phyloP scores from a whole-genome alignment of 2,888 invertebrate genomes.

The Latheticus oryzae region DNA sequence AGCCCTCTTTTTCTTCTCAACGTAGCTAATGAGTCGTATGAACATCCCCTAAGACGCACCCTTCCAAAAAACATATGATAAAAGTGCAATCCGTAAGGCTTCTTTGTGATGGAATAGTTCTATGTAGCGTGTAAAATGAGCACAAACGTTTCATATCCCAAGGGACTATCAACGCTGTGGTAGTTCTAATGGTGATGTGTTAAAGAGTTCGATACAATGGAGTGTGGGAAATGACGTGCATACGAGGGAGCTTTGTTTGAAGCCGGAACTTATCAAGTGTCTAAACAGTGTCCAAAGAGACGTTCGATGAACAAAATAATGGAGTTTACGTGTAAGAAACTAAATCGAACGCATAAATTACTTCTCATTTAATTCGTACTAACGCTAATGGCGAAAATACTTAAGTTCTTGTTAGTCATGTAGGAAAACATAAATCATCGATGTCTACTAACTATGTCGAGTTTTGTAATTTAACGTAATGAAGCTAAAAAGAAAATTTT shows the following conservation, averaged over 20 bases:
- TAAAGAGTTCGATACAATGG: constrained; percentile 33
- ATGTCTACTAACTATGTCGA: too few species aligned
- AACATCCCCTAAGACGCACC: constrained; percentile 36
- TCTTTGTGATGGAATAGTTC: constrained; percentile 26
- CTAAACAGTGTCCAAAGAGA: constrained; percentile 24
- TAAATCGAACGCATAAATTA: constrained; percentile 23
- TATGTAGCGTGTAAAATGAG: constrained; percentile 32
- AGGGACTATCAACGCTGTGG: constrained; percentile 20
- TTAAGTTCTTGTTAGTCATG: too few species aligned
- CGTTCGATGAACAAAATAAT: constrained; percentile 15
- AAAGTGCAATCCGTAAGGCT: constrained; percentile 32
- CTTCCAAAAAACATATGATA: constrained; percentile 36
- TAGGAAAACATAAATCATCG: too few species aligned
- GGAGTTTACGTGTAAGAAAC: constrained; percentile 30
- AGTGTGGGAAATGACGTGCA: constrained; percentile 29
- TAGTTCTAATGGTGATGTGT: constrained; percentile 33
- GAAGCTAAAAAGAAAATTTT: too few species aligned
- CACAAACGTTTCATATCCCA: constrained; percentile 22
- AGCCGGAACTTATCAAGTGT: constrained; percentile 34
- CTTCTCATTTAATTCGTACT: constrained; percentile 7
- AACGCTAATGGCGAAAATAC: too few species aligned
- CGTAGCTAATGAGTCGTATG: constrained; percentile 45
- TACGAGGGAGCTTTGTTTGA: constrained; percentile 24
- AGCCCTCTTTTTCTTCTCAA: constrained; percentile 40
- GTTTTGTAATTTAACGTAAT: too few species aligned